Percentiles rank a stretch among this genome's conserved stretches.
phyloP scores from a whole-genome alignment of 2,888 invertebrate species.

The Pammene fasciana region DNA sequence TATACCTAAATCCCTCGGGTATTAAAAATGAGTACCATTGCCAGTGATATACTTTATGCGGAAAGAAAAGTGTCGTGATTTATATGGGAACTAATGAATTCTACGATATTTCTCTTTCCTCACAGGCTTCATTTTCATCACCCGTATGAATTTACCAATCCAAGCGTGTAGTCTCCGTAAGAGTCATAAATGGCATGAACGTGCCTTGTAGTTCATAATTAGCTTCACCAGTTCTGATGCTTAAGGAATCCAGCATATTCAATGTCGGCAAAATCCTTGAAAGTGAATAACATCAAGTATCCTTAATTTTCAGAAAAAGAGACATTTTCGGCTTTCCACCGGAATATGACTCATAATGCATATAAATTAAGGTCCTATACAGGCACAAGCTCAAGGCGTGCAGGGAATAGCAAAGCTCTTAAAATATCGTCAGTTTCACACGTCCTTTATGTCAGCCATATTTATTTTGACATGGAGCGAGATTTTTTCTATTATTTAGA shows the following conservation, averaged over 20 bases:
- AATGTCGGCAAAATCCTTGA: not conserved
- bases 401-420: slow-evolving; percentile 32
- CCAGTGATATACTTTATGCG: not conserved
- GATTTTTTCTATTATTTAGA: not conserved
- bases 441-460: not conserved
- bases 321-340: not conserved
- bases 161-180: slow-evolving; percentile 25
- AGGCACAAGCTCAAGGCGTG: slow-evolving; percentile 29
- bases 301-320: not conserved
- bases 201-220: not conserved
- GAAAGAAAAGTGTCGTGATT: no score
- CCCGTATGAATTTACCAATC: not conserved
- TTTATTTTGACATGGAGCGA: not conserved
- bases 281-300: not conserved
- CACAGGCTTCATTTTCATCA: no score
- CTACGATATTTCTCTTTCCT: no score
- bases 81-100: no score
- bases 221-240: not conserved
- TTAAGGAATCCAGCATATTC: not conserved
- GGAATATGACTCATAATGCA: slow-evolving; percentile 4
- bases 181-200: slow-evolving; percentile 2
- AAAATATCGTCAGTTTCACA: slow-evolving; percentile 23
- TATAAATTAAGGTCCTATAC: not conserved
- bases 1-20: not conserved
- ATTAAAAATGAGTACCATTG: not conserved